phyloP scores from a whole-genome alignment of 2,113 vertebrate genomes.

The Actinemys pallida region DNA sequence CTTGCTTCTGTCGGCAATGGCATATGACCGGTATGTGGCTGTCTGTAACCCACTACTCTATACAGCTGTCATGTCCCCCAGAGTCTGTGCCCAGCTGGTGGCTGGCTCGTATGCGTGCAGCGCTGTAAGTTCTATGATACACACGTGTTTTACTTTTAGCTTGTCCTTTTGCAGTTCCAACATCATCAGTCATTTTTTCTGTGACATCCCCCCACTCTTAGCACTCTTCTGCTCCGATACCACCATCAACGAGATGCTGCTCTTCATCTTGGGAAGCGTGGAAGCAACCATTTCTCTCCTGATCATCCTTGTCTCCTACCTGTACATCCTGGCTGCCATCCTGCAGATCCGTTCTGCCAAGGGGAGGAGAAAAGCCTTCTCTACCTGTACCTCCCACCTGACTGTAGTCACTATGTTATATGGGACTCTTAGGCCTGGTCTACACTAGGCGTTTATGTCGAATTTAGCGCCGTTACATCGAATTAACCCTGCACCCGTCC shows the following conservation, averaged over 20 bases:
- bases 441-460: no score
- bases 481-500: no score
- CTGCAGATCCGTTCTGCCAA: conserved; percentile 36
- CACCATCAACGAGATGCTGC: not conserved
- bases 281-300: not conserved
- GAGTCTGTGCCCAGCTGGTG: conserved; percentile 13
- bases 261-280: not conserved
- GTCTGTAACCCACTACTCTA: conserved; percentile 56
- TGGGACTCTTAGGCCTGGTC: not conserved
- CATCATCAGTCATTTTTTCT: conserved; percentile 58
- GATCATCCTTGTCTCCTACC: conserved; percentile 42
- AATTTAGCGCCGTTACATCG: no score
- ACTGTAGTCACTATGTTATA: conserved; percentile 26
- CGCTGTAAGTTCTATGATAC: conserved; percentile 35
- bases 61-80: conserved; percentile 14
- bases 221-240: conserved; percentile 48
- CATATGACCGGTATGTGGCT: conserved; percentile 49
- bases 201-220: conserved; percentile 50
- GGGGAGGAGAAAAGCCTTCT: conserved; percentile 57
- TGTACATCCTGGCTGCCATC: conserved; percentile 49
- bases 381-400: conserved; percentile 56
- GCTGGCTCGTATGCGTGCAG: conserved; percentile 8
- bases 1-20: conserved; percentile 36
- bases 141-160: conserved; percentile 34
- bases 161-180: conserved; percentile 48